These are phyloP conservation scores for Lagria hirta DNA, from an alignment of 2,888 invertebrate genomes.

Conservation along the genomic window DNA sequence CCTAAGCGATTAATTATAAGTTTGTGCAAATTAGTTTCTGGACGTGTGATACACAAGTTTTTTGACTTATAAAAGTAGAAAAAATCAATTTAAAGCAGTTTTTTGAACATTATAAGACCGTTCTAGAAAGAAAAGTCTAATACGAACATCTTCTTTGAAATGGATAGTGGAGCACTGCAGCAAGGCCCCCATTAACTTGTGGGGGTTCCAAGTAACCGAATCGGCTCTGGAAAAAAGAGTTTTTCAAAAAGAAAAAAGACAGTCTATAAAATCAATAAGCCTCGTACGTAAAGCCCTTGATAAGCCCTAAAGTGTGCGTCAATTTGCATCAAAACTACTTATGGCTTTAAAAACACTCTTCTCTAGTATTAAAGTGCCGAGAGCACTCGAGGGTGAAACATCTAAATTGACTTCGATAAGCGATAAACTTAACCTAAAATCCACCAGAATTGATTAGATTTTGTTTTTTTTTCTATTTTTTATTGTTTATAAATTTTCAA, in stretches of 20 bases:
- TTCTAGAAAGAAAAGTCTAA: background rate
- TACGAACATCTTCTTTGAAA: constrained; percentile 91
- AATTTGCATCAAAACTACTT: constrained; percentile 52
- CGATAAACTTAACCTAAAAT: constrained; percentile 6
- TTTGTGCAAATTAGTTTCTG: too few species aligned
- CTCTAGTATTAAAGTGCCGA: constrained; percentile 40
- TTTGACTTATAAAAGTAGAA: too few species aligned
- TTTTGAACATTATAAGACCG: too few species aligned
- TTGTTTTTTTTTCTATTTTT: too few species aligned
- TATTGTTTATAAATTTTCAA: too few species aligned
- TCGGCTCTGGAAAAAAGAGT: constrained; percentile 70
- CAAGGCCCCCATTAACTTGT: constrained; percentile 96
- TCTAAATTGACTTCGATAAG: constrained; percentile 33
- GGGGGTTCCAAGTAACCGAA: constrained; percentile 99
- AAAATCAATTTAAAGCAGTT: too few species aligned
- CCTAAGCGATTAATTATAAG: too few species aligned
- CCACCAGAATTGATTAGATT: too few species aligned
- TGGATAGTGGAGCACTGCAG: constrained; percentile 97
- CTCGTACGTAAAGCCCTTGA: constrained; percentile 42
- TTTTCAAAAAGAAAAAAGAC: too few species aligned
- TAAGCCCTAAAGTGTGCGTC: constrained; percentile 50
- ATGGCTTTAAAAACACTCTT: constrained; percentile 46
- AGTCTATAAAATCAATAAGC: constrained; percentile 44
- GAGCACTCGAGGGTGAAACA: constrained; percentile 42
- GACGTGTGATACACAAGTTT: too few species aligned